Evolutionary conservation across 2,113 vertebrate species (phyloP), one percentile per base, ranked within the genome.

Genomic region (Ornithorhynchus anatinus): DNA sequence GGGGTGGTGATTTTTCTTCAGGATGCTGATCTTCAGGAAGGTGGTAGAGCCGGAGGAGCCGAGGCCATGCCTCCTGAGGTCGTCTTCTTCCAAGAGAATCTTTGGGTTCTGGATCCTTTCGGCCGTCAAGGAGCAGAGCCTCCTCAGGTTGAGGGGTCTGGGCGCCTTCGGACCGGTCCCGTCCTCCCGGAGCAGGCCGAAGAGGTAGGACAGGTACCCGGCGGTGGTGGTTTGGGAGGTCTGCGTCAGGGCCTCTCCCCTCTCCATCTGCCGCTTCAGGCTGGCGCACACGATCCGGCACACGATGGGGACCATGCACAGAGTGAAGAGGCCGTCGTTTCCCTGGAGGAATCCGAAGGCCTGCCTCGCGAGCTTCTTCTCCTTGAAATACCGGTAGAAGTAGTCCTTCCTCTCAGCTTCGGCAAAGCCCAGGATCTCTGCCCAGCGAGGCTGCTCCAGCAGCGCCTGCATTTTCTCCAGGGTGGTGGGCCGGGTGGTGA

Each of bases 101-200:
- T 27, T 37, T 23, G 2, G 6, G 3, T 10, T 1, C 81, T 67
- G 65, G 39, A 73, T 35, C 1, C 64, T 38, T 0, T 16, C 10
- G 1, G 39, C 22, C 0, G 77, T 76, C 63, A 77, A n/a, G 8
- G 3, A 5, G 4, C 77, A 77, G 19, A 73, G 32, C 4, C 31
- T 13, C 22, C 20, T 62, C 43, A 72, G 4, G 0, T 17, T 7
- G 0, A 8, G 25, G 35, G 50, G 37, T 75, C 8, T 8, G 10
- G 1, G 0, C 0, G 1, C n/a, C 1, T 11, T 1, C 13, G 2
- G 2, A 11, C 0, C 0, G 6, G 5, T 8, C 14, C 8, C 22
- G 0, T 0, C 2, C 19, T 7, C 8, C 4, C 19, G 38, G n/a
- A 48, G 19, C 22, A 89, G 14, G n/a, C 45, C 1, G 6, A 65